Evolutionary conservation across 2,113 vertebrate species (phyloP).

Genomic region (Gadus macrocephalus): DNA sequence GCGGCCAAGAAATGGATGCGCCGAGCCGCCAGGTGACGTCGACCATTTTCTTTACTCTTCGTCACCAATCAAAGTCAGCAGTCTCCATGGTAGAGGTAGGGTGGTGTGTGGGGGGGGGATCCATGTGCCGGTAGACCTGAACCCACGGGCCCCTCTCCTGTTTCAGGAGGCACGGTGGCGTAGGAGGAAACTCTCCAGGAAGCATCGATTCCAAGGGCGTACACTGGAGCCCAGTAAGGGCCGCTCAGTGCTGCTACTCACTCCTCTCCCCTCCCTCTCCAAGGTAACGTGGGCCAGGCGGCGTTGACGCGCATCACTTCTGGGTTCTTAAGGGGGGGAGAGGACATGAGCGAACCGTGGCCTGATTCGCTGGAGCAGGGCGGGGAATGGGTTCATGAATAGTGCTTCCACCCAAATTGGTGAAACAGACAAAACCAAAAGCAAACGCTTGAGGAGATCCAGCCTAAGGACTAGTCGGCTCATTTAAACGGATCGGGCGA

Average conservation of each 20-base stretch:
- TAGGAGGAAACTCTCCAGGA: slow-evolving; percentile 57
- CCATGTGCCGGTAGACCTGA: slow-evolving; percentile 53
- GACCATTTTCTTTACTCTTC: slow-evolving; percentile 17
- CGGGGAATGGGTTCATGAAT: slow-evolving; percentile 60
- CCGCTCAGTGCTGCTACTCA: slow-evolving; percentile 58
- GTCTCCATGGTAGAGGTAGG: slow-evolving; percentile 11
- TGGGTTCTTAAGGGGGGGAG: slow-evolving; percentile 70
- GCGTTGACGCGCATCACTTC: slow-evolving; percentile 69
- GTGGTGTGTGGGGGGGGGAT: slow-evolving; percentile 18
- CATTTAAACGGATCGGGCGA: slow-evolving; percentile 33
- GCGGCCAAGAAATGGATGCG: slow-evolving; percentile 18
- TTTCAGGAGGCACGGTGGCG: slow-evolving; percentile 54
- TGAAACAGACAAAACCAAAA: slow-evolving; percentile 10
- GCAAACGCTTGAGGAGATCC: slow-evolving; percentile 33
- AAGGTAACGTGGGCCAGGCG: slow-evolving; percentile 64
- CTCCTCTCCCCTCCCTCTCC: slow-evolving; percentile 30
- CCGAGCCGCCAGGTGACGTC: slow-evolving; percentile 23
- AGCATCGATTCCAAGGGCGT: slow-evolving; percentile 65
- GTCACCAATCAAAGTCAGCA: slow-evolving; percentile 27
- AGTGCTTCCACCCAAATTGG: slow-evolving; percentile 39
- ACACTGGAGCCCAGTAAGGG: slow-evolving; percentile 49
- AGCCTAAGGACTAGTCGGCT: slow-evolving; percentile 22
- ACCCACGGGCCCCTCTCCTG: slow-evolving; percentile 58
- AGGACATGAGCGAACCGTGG: slow-evolving; percentile 60
- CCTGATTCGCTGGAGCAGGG: slow-evolving; percentile 37